A percentile compares a stretch with the other conserved stretches of the same genome.
Conservation (phyloP, 1,140 invertebrate genomes). For the Thereuonema tuberculata region DNA sequence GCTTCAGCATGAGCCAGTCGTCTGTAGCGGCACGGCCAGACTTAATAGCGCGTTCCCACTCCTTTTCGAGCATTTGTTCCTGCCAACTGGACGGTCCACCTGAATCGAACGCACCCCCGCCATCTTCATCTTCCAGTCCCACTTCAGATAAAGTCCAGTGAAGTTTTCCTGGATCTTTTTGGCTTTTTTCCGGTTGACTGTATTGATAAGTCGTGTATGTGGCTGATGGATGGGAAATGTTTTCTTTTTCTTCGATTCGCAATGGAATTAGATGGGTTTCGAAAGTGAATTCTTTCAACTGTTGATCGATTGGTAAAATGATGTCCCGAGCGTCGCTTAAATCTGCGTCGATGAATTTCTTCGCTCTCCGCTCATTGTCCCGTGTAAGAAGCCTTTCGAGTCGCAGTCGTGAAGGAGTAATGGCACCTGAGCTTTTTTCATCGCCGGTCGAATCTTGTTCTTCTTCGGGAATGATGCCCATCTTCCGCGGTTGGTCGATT, state of each 20-base stretch:
- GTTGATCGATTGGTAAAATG: too few species aligned
- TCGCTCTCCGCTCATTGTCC: background rate
- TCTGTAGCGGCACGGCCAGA: conserved; percentile 1
- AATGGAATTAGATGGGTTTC: too few species aligned
- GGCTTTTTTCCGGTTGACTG: background rate
- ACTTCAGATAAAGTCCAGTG: background rate
- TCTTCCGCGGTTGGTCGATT: background rate
- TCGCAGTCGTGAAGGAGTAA: background rate
- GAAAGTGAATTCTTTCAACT: too few species aligned
- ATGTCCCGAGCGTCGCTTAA: background rate
- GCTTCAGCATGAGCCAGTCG: background rate
- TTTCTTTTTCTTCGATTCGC: background rate
- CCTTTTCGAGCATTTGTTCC: background rate
- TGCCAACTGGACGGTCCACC: background rate
- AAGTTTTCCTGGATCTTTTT: too few species aligned
- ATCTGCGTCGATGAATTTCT: background rate
- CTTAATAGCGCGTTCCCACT: background rate
- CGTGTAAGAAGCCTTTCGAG: background rate
- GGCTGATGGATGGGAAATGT: background rate
- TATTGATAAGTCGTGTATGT: background rate
- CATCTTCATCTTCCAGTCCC: background rate
- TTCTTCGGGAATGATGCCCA: background rate
- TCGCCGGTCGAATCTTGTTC: background rate
- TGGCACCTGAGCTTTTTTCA: background rate
- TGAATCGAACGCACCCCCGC: too few species aligned